A percentile compares a stretch with the other conserved stretches of the same genome.
Conservation (phyloP, 1,140 invertebrate species). For the Drosophila mauritiana region DNA sequence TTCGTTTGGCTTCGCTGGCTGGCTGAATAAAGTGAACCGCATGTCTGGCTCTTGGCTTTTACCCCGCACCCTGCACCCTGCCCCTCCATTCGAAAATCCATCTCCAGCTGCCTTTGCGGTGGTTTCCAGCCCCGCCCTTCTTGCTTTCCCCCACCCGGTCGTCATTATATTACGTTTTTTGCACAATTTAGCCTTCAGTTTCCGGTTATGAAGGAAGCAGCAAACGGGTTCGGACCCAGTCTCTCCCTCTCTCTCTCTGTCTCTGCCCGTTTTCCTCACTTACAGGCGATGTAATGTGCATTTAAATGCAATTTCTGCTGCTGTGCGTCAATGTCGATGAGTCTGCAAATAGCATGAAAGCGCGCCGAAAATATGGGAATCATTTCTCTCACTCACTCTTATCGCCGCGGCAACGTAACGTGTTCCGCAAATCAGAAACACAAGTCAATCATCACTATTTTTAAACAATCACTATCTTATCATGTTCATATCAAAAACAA, state of each 20-base stretch:
- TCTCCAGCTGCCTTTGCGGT: constrained; percentile 43
- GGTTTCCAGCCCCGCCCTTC: constrained; percentile 15
- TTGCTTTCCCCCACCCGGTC: constrained; percentile 20
- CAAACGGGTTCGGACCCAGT: constrained; percentile 65
- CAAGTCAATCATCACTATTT: constrained; percentile 27
- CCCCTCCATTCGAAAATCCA: constrained; percentile 38
- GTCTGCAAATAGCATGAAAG: constrained; percentile 10
- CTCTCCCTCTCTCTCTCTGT: background rate
- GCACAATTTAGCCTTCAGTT: constrained; percentile 80
- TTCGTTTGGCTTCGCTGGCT: constrained; percentile 50
- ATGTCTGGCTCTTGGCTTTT: constrained; percentile 40
- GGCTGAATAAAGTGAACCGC: constrained; percentile 36
- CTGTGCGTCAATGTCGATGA: constrained; percentile 70
- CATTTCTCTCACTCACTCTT: constrained; percentile 10
- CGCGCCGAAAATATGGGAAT: constrained; percentile 14
- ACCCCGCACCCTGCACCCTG: constrained; percentile 12
- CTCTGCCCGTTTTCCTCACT: constrained; percentile 40
- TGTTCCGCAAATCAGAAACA: background rate
- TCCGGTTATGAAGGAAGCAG: constrained; percentile 81
- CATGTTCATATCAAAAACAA: background rate
- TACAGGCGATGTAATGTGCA: constrained; percentile 53
- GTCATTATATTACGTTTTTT: constrained; percentile 57
- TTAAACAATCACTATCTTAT: constrained; percentile 28
- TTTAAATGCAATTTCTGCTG: constrained; percentile 72
- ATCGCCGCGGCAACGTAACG: constrained; percentile 9